A percentile compares a stretch with the other conserved stretches of the same genome.
Conservation (phyloP, 2,888 invertebrate genomes). For the Zygothrica quintamaculata region DNA sequence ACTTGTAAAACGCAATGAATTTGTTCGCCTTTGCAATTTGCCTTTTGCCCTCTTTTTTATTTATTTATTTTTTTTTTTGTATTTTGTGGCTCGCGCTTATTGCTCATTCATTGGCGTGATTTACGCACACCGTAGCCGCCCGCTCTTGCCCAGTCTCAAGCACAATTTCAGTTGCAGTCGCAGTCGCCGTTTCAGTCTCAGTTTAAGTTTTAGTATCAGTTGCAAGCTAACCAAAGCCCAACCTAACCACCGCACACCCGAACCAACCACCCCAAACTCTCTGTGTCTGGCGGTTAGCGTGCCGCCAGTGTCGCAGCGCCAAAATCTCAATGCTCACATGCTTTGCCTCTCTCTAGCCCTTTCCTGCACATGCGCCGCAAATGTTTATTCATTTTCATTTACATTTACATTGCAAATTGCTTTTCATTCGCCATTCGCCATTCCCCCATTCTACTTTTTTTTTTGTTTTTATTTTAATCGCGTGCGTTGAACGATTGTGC, state of each 20-base stretch:
- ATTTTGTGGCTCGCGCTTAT: slow-evolving; percentile 27
- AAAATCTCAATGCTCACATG: slow-evolving; percentile 57
- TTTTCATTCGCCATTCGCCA: slow-evolving; percentile 59
- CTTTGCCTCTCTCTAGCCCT: slow-evolving; percentile 24
- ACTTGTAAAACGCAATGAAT: slow-evolving; percentile 78
- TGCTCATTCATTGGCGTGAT: slow-evolving; percentile 61
- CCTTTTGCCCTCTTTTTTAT: slow-evolving; percentile 19
- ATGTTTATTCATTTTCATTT: slow-evolving; percentile 59
- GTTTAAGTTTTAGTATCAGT: no score
- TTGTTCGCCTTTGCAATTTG: slow-evolving; percentile 54
- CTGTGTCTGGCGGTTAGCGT: slow-evolving; percentile 55
- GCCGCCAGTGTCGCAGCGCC: slow-evolving; percentile 51
- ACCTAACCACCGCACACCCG: no score
- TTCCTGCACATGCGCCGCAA: slow-evolving; percentile 56
- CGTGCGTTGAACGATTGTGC: slow-evolving; percentile 62
- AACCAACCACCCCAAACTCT: no score
- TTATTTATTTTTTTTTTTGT: no score
- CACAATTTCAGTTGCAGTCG: no score
- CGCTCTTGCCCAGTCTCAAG: slow-evolving; percentile 8
- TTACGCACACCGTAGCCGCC: slow-evolving; percentile 42
- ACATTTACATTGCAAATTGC: slow-evolving; percentile 73
- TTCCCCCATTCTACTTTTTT: no score
- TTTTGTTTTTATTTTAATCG: slow-evolving; percentile 68
- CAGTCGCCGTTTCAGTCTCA: no score
- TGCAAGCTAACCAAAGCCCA: no score